phyloP scores from a whole-genome alignment of 2,113 vertebrate species.

The Regulus satrapa region DNA sequence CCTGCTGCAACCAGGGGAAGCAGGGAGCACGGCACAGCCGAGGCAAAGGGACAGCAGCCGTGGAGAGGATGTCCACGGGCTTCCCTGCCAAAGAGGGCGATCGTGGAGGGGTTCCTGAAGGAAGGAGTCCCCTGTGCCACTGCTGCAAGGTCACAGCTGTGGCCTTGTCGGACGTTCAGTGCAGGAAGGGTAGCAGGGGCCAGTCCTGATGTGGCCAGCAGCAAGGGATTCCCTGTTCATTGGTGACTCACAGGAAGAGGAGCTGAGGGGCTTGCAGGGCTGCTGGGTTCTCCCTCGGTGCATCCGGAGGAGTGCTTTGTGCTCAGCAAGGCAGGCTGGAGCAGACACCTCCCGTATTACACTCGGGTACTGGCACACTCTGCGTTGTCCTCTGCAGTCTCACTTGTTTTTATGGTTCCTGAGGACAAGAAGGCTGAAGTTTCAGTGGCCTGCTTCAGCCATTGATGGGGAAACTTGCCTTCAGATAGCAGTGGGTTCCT shows the following conservation, averaged over 20 bases:
- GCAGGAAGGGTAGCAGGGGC: not conserved
- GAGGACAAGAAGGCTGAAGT: not conserved
- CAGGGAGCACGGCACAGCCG: not conserved
- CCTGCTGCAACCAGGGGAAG: not conserved
- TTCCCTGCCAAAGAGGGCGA: not conserved
- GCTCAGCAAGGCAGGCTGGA: not conserved
- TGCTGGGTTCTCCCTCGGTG: not conserved
- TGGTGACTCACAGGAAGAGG: not conserved
- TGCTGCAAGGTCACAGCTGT: rapidly evolving
- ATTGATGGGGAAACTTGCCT: not conserved
- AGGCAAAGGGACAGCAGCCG: not conserved
- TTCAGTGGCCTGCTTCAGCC: not conserved
- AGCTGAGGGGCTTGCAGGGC: not conserved
- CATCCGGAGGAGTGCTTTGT: not conserved
- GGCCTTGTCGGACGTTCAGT: not conserved
- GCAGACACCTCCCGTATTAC: not conserved
- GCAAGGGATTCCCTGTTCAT: not conserved
- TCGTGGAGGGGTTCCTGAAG: not conserved
- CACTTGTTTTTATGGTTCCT: not conserved
- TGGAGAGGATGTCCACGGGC: not conserved
- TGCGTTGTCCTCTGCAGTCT: not conserved
- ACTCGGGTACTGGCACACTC: not conserved
- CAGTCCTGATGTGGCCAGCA: not conserved
- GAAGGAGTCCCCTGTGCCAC: not conserved
- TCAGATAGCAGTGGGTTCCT: not conserved